Conservation (phyloP, 2,888 invertebrate genomes). For the Zeuzera pyrina region DNA sequence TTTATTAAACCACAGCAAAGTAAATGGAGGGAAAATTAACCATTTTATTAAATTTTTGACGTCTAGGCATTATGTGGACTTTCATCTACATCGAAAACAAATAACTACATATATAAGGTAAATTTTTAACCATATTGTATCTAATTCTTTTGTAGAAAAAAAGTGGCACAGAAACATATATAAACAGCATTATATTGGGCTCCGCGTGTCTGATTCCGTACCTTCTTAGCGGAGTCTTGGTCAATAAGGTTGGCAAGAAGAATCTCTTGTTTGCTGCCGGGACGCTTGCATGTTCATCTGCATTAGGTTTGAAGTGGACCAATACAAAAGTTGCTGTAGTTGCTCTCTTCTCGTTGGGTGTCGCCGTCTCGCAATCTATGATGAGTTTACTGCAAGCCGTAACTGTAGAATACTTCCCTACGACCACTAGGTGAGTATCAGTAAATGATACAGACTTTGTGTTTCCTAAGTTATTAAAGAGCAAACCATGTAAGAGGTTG, state of each 20-base stretch:
- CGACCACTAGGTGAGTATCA: slow-evolving; percentile 33
- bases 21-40: too few relatives aligned
- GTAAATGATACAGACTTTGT: not conserved
- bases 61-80: too few relatives aligned
- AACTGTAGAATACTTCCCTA: slow-evolving; percentile 42
- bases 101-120: too few relatives aligned
- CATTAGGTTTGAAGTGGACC: slow-evolving; percentile 33
- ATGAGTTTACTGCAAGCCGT: slow-evolving; percentile 36
- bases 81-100: too few relatives aligned
- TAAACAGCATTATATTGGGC: slow-evolving; percentile 48
- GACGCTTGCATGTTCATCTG: slow-evolving; percentile 13
- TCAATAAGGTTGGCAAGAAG: slow-evolving; percentile 47
- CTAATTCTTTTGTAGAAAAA: slow-evolving; percentile 29
- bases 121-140: too few relatives aligned
- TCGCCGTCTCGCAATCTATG: slow-evolving; percentile 30
- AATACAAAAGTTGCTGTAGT: slow-evolving; percentile 31
- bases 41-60: too few relatives aligned
- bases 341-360: slow-evolving; percentile 29
- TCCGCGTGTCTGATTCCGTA: slow-evolving; percentile 32
- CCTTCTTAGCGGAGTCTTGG: slow-evolving; percentile 33
- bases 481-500: too few relatives aligned
- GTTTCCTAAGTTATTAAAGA: not conserved
- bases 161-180: slow-evolving; percentile 46
- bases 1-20: too few relatives aligned
- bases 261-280: slow-evolving; percentile 26